A percentile compares a stretch with the other conserved stretches of the same genome.
Conservation (phyloP, 2,888 invertebrate genomes). For the Heliconius hortense region DNA sequence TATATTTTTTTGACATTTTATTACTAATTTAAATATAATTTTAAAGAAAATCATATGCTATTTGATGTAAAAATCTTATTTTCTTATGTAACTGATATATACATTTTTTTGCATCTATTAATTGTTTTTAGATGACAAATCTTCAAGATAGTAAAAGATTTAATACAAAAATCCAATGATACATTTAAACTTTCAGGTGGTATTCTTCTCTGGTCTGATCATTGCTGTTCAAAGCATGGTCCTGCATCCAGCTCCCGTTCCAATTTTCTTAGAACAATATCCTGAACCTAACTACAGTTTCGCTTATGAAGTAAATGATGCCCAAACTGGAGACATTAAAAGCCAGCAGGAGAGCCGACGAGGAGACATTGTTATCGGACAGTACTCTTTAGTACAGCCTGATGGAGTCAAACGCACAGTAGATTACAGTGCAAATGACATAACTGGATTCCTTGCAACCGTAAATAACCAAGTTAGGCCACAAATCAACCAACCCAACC, state of each 20-base stretch:
- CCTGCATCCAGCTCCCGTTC: constrained; percentile 56
- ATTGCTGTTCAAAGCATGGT: constrained; percentile 65
- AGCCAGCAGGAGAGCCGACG: constrained; percentile 77
- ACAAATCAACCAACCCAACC: constrained; percentile 45
- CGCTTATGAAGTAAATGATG: constrained; percentile 80
- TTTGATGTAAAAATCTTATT: neutral
- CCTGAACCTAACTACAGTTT: constrained; percentile 68
- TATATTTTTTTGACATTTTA: neutral
- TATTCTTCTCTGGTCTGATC: constrained; percentile 51
- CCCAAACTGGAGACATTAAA: constrained; percentile 79
- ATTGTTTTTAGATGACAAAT: no score
- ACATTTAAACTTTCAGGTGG: constrained; percentile 39
- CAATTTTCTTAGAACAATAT: constrained; percentile 45
- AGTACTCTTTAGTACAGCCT: constrained; percentile 79
- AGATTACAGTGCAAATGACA: constrained; percentile 79
- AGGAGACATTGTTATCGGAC: constrained; percentile 78
- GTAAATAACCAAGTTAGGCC: constrained; percentile 66
- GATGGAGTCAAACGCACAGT: constrained; percentile 80
- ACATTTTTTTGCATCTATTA: no score
- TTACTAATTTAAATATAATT: neutral
- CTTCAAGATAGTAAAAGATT: no score
- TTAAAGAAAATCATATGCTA: neutral
- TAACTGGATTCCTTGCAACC: constrained; percentile 79
- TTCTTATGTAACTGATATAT: no score
- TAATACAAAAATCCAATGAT: no score